These are phyloP conservation scores for Delia radicum DNA, from an alignment of 1,140 invertebrate genomes.

Conservation along the genomic window DNA sequence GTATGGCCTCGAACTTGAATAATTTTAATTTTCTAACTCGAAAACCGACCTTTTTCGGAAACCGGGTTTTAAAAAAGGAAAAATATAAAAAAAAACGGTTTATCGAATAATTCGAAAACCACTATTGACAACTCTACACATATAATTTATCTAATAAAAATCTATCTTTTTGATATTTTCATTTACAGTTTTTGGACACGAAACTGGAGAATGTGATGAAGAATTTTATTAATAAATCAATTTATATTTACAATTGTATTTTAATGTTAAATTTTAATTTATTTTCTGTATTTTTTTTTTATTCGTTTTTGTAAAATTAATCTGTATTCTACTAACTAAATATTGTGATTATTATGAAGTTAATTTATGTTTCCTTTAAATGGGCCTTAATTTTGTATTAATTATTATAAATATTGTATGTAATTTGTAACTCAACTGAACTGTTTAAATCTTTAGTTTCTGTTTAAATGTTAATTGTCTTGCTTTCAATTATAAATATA, in stretches of 20 bases:
- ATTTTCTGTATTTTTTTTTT: neutral
- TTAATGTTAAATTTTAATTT: neutral
- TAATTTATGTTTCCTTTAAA: neutral
- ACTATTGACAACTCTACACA: neutral
- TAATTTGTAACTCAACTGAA: neutral
- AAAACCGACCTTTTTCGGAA: no score
- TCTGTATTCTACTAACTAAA: neutral
- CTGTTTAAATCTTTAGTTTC: neutral
- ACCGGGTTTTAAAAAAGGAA: no score
- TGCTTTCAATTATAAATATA: neutral
- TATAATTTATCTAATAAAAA: neutral
- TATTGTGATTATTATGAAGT: neutral
- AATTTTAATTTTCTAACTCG: no score
- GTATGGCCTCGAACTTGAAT: no score
- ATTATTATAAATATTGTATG: neutral
- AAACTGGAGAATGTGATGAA: constrained; percentile 76
- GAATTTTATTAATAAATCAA: constrained; percentile 73
- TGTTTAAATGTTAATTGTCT: neutral
- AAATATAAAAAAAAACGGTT: no score
- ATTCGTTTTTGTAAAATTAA: neutral
- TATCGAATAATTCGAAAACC: no score
- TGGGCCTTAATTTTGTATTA: neutral
- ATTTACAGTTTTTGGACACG: constrained; percentile 76
- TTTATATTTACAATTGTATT: constrained; percentile 11
- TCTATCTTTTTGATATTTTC: constrained; percentile 33